Base-by-base conservation (phyloP, 1,140 invertebrate species). In the Drosophila ironensis region DNA sequence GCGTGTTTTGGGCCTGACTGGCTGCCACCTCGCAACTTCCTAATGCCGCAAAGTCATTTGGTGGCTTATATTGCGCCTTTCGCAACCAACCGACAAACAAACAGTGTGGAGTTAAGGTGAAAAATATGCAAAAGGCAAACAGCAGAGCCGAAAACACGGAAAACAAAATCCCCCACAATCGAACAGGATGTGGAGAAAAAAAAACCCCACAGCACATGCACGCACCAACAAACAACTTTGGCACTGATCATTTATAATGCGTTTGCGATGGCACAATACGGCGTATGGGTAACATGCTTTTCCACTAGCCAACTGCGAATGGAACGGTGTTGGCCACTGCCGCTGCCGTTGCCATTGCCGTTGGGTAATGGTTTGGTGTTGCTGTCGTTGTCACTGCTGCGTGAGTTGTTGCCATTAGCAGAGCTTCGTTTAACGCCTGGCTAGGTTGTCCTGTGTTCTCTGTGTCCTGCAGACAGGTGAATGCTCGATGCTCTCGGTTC, bases 1-100 rank as follows among this genome's bases (percentile, higher is more conserved):
- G 76, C 76, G 76, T 81, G 76, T 71, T 70, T 28, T 37, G 33
- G 14, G 24, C 20, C 45, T 66, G 71, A 44, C 71, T 59, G 53
- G 19, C 48, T 71, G 68, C 46, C 67, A 41, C 70, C 25, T 57
- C 54, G 45, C 59, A 35, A 61, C 60, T 67, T 61, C 71, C 66
- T 76, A 81, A 67, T 81, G 76, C 77, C 76, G 64, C 77, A 81
- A 81, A 81, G 76, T 82, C 76, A 82, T 81, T 81, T 81, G 76
- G 72, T 57, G 77, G 76, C 76, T 81, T 81, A 68, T 40, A 71
- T 37, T 57, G 47, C 63, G 45, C 50, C 73, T 71, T 61, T 66
- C 37, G 20, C 35, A 37, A 47, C 46, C 41, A 33, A 48, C 50
- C 37, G 40, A 66, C 44, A 44, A 27, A 30, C 38, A 41, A 56